These are phyloP conservation scores for Archips crataeganus DNA, from an alignment of 2,888 invertebrate species.

Conservation along the genomic window DNA sequence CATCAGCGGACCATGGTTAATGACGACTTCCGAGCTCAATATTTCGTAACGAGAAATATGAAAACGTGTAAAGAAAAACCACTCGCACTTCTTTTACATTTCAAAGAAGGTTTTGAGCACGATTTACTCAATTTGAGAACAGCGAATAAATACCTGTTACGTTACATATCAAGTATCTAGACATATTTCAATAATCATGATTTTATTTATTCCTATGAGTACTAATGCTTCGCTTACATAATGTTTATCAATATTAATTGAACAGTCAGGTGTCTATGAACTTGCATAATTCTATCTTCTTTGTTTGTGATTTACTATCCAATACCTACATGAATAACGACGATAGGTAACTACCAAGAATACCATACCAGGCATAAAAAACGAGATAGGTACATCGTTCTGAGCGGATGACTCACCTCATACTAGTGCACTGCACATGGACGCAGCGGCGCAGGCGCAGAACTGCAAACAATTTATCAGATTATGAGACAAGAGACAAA, in stretches of 20 bases:
- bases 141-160: background rate
- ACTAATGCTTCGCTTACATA: too few relatives aligned
- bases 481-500: constrained; percentile 43
- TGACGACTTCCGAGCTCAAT: background rate
- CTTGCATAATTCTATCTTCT: background rate
- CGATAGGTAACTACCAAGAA: background rate
- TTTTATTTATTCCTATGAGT: too few relatives aligned
- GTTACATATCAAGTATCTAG: background rate
- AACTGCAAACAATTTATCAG: constrained; percentile 71
- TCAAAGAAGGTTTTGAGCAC: background rate
- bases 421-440: constrained; percentile 74
- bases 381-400: constrained; percentile 12
- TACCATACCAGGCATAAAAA: constrained; percentile 16
- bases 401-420: constrained; percentile 76
- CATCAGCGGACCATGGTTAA: background rate
- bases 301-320: constrained; percentile 7
- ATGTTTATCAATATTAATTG: background rate
- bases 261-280: background rate
- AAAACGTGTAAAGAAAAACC: background rate
- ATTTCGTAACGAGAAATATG: background rate
- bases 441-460: constrained; percentile 65
- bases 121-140: too few relatives aligned
- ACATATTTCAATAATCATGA: background rate
- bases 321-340: background rate
- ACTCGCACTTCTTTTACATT: background rate